phyloP scores from a whole-genome alignment of 2,113 vertebrate species.

The Poecile atricapillus region DNA sequence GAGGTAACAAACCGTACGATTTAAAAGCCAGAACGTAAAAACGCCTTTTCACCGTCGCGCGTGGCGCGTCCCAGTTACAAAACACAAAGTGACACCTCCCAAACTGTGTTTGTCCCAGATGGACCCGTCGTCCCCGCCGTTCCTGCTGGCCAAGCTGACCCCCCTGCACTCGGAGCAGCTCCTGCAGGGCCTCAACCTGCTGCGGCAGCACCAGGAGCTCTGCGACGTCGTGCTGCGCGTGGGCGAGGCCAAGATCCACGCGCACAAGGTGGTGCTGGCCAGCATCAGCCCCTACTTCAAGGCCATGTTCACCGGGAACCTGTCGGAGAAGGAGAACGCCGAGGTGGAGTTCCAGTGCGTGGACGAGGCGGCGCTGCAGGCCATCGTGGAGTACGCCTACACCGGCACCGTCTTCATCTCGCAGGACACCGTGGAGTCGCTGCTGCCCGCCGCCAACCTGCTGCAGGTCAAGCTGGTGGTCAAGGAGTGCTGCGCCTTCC shows the following conservation, averaged over 20 bases:
- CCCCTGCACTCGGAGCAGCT: conserved; percentile 96
- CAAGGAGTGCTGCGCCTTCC: conserved; percentile 95
- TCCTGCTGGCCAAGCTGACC: conserved; percentile 96
- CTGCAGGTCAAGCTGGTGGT: conserved; percentile 96
- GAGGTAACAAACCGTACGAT: not conserved
- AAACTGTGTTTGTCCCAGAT: conserved; percentile 67
- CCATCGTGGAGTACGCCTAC: conserved; percentile 97
- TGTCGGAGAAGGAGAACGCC: conserved; percentile 93
- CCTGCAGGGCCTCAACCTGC: conserved; percentile 94
- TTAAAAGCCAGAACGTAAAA: not conserved
- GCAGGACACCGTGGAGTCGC: conserved; percentile 94
- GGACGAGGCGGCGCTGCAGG: conserved; percentile 90
- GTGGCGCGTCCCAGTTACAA: accelerated
- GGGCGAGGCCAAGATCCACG: conserved; percentile 95
- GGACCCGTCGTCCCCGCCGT: conserved; percentile 92
- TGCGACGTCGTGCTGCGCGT: conserved; percentile 94
- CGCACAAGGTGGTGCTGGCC: conserved; percentile 95
- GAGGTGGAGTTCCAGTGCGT: conserved; percentile 97
- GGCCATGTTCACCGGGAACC: conserved; percentile 98
- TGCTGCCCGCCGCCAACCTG: conserved; percentile 95
- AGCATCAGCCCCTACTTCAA: conserved; percentile 99
- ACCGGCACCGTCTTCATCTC: conserved; percentile 96
- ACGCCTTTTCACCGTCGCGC: accelerated
- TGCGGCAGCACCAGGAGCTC: conserved; percentile 94
- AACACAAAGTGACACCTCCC: accelerated